Evolutionary conservation across 2,797 vertebrate genomes (phyloP), one percentile per base, ranked within the genome.

Genomic region (Onychomys arenicola): DNA sequence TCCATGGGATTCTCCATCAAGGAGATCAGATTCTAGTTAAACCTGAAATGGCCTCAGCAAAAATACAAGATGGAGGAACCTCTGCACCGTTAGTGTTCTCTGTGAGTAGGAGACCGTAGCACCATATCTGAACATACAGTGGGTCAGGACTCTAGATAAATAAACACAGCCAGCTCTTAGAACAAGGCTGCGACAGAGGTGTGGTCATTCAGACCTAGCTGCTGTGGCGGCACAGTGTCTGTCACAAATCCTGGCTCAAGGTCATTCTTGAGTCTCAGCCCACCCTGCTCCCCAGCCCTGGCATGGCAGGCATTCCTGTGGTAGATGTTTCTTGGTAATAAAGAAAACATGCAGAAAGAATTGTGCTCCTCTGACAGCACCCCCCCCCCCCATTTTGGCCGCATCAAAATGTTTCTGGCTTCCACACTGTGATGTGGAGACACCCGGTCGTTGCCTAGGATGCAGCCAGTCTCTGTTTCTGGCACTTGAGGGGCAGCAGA

Each of bases 391-490:
- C 13, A 43, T 71, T 91, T 90, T 61, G 81, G 23, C 83, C 92
- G 23, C 75, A 88, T 90, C 29, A 49, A 59, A 96, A 88, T 46
- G 69, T n/a, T 96, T 84, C 80, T 96, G 84, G 90, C 57, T 96
- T 89, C 86, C 86, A 93, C 91, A 95, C 32, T 71, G 43, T 69
- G 78, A 29, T 6, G 0, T 23, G 73, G 71, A 57, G 43, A 84
- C 37, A 29, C 37, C 59, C 34, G 3, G 29, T 23, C 63, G 71
- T 46, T 19, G 19, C 2, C 46, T 27, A 37, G 34, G 57, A 49
- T 0, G 2, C 46, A 93, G 84, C 52, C 65, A 61, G 49, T 65
- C 81, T 86, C 65, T 89, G 23, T 86, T 88, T 85, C 87, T 85
- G 80, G 91, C 80, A 93, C 63, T n/a, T 12, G 37, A 3, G 52